Evolutionary conservation across 1,140 invertebrate genomes (phyloP).

Genomic region (Laupala kohalensis): DNA sequence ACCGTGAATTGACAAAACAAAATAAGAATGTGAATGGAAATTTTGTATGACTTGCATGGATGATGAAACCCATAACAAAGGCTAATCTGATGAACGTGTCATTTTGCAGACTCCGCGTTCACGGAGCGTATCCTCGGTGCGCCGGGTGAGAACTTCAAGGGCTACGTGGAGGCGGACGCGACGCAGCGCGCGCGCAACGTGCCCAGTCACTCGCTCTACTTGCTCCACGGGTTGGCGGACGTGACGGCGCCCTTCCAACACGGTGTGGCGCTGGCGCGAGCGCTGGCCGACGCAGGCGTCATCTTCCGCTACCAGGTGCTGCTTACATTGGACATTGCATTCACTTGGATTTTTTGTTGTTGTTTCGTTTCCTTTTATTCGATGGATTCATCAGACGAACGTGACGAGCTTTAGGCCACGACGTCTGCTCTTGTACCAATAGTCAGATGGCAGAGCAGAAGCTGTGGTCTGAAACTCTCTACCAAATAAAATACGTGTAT

Average conservation of each 20-base stretch:
- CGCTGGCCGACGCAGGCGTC: conserved; percentile 70
- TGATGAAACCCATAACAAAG: no score
- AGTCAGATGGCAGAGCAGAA: no score
- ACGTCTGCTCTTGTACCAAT: no score
- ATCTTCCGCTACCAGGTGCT: conserved; percentile 80
- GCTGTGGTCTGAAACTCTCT: no score
- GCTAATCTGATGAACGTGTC: neutral
- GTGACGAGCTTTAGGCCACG: no score
- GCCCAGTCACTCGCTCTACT: conserved; percentile 68
- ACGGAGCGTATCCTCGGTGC: conserved; percentile 83
- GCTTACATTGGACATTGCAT: neutral
- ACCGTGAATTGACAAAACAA: no score
- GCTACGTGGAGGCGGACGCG: conserved; percentile 83
- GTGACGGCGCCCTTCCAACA: conserved; percentile 87
- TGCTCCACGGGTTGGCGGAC: conserved; percentile 82
- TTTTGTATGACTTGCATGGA: no score
- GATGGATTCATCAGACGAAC: no score
- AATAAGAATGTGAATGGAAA: no score
- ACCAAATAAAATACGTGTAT: no score
- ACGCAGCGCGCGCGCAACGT: conserved; percentile 73
- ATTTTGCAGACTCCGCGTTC: conserved; percentile 71
- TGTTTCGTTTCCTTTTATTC: no score
- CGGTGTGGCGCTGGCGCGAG: conserved; percentile 71
- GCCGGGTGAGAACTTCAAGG: conserved; percentile 79
- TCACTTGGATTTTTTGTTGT: no score